phyloP scores from a whole-genome alignment of 2,888 invertebrate species.

The Argyresthia goedartella region DNA sequence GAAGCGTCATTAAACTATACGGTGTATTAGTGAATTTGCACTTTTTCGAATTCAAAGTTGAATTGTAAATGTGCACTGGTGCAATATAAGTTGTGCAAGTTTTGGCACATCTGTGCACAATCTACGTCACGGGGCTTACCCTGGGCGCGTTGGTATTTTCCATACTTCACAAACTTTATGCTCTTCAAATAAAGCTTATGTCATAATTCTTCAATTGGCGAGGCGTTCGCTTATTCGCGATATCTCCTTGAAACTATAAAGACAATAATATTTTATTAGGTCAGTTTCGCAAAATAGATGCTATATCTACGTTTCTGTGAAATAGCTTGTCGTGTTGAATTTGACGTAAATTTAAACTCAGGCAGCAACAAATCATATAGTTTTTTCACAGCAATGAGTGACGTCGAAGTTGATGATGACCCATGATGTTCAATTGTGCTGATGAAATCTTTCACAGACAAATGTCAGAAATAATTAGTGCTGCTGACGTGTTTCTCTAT shows the following conservation, averaged over 20 bases:
- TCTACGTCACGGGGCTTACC: constrained; percentile 47
- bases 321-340: constrained; percentile 25
- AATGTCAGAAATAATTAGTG: too few relatives aligned
- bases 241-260: constrained; percentile 66
- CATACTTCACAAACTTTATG: constrained; percentile 39
- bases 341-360: too few relatives aligned
- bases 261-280: constrained; percentile 50
- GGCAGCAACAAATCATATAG: too few relatives aligned
- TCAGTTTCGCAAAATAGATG: constrained; percentile 12
- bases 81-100: constrained; percentile 20
- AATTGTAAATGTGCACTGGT: too few relatives aligned
- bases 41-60: too few relatives aligned
- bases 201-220: constrained; percentile 51
- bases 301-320: constrained; percentile 28
- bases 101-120: constrained; percentile 28
- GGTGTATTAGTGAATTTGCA: too few relatives aligned
- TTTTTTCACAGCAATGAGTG: too few relatives aligned
- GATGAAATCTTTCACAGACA: too few relatives aligned
- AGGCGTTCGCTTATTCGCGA: constrained; percentile 45
- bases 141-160: constrained; percentile 45
- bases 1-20: too few relatives aligned
- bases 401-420: too few relatives aligned
- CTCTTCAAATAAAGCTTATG: constrained; percentile 39
- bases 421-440: too few relatives aligned
- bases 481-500: too few relatives aligned